Evolutionary conservation across 2,797 vertebrate genomes (phyloP).

Genomic region (Catharus ustulatus): DNA sequence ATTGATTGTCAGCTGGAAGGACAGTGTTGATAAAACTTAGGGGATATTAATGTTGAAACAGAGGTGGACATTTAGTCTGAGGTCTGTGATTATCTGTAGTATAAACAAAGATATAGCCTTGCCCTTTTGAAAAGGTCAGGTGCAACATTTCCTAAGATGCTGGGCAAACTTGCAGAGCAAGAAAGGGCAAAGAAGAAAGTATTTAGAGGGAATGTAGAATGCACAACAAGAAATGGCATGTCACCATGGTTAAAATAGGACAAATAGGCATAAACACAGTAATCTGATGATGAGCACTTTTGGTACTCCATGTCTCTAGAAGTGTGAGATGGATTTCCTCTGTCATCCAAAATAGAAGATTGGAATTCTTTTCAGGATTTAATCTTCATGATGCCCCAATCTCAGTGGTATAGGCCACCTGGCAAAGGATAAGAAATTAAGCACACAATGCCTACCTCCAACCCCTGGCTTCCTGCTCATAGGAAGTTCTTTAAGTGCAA

Average conservation of each 20-base stretch:
- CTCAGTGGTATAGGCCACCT: background rate
- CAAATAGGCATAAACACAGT: background rate
- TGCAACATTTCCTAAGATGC: background rate
- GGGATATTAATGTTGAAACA: background rate
- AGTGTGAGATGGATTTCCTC: background rate
- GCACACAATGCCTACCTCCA: no score
- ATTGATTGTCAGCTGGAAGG: background rate
- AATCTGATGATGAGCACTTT: background rate
- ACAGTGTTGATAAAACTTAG: background rate
- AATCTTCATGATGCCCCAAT: background rate
- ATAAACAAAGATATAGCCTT: background rate
- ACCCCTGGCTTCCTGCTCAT: background rate
- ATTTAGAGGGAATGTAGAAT: background rate
- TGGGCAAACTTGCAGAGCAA: background rate
- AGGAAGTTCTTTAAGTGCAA: background rate
- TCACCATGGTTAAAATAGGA: background rate
- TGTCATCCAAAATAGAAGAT: background rate
- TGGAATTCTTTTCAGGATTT: background rate
- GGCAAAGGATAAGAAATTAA: background rate
- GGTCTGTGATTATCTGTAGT: background rate
- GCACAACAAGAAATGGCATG: background rate
- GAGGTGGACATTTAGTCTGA: background rate
- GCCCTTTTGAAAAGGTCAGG: constrained; percentile 24
- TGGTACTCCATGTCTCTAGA: background rate
- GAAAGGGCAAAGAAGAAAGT: background rate